Percentiles rank a stretch among this genome's conserved stretches.
Evolutionary conservation across 1,140 invertebrate genomes (phyloP).

Genomic region (Diorhabda sublineata): DNA sequence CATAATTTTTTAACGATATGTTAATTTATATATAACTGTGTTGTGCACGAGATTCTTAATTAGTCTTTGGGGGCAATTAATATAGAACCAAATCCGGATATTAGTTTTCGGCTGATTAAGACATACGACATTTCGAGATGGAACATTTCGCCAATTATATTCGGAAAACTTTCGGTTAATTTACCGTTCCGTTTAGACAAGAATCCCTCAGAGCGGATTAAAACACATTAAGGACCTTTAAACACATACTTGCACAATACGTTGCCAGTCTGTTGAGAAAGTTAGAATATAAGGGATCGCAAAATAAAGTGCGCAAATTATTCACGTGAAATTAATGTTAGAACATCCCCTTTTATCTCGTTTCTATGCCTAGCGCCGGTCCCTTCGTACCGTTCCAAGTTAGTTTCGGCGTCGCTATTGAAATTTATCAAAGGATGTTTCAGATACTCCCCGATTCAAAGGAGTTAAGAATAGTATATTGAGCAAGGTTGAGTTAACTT

Average conservation of each 20-base stretch:
- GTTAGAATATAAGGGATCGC: neutral
- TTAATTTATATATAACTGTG: too few relatives aligned
- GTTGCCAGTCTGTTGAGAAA: neutral
- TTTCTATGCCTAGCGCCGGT: neutral
- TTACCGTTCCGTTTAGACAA: neutral
- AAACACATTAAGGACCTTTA: neutral
- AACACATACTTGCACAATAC: neutral
- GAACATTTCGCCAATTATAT: too few relatives aligned
- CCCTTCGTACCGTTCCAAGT: neutral
- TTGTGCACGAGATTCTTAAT: too few relatives aligned
- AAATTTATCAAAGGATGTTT: conserved; percentile 3
- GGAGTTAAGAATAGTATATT: neutral
- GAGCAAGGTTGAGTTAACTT: neutral
- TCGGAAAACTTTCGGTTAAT: neutral
- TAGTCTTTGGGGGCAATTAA: too few relatives aligned
- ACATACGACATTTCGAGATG: too few relatives aligned
- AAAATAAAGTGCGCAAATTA: conserved; percentile 3
- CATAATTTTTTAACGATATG: too few relatives aligned
- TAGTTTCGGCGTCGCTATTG: neutral
- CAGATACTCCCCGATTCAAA: neutral
- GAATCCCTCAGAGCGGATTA: neutral
- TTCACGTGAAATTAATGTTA: conserved; percentile 2
- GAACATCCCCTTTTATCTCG: neutral
- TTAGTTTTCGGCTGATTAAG: too few relatives aligned
- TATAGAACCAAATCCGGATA: too few relatives aligned